These are phyloP conservation scores for Sceloporus undulatus DNA, from an alignment of 2,113 vertebrate species.

Conservation along the genomic window DNA sequence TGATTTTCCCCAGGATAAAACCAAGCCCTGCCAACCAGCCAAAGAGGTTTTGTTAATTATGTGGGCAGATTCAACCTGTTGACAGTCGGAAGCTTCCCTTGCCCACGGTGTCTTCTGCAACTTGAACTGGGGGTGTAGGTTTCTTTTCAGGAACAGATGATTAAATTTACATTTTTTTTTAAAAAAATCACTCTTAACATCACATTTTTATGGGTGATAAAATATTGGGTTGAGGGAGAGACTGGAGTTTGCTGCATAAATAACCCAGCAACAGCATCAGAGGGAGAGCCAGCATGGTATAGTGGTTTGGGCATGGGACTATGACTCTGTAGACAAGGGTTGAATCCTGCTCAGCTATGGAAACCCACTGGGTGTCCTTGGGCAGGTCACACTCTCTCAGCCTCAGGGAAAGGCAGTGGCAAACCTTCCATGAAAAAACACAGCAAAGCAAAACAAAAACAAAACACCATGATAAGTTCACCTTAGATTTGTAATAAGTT, in stretches of 20 bases:
- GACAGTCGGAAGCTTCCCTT: neutral
- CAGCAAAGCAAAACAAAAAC: no score
- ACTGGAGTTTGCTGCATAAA: neutral
- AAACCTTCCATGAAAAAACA: no score
- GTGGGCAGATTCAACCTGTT: neutral
- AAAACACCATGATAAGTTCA: no score
- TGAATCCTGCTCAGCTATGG: no score
- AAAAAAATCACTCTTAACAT: conserved; percentile 16
- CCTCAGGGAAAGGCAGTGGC: no score
- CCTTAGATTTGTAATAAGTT: no score
- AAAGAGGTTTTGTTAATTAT: conserved; percentile 48
- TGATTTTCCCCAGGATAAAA: conserved; percentile 22
- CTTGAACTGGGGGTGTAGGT: conserved; percentile 33
- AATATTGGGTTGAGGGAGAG: neutral
- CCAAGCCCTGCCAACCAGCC: conserved; percentile 47
- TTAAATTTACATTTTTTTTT: neutral
- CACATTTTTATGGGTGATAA: neutral
- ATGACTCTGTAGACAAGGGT: no score
- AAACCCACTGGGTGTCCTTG: no score
- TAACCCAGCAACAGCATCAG: neutral
- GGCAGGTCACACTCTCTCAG: no score
- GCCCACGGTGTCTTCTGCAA: neutral
- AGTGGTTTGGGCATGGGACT: no score
- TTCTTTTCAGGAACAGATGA: conserved; percentile 18
- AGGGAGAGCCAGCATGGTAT: no score